phyloP scores from a whole-genome alignment of 2,888 invertebrate species.

The Parnassius smintheus region DNA sequence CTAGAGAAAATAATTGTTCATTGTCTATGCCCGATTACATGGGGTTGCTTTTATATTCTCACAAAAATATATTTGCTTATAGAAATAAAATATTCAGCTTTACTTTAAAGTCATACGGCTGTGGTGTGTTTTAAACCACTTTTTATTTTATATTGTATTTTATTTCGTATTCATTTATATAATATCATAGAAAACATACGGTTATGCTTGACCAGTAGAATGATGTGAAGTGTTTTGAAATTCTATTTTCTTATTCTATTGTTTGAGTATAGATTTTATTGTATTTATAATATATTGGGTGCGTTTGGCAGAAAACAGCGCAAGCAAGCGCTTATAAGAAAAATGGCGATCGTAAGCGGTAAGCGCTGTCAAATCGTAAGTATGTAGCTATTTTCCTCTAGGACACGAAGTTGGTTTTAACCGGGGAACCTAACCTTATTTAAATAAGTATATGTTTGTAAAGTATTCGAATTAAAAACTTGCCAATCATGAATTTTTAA shows the following conservation, averaged over 20 bases:
- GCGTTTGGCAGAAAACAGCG: too few relatives aligned
- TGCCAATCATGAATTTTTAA: too few relatives aligned
- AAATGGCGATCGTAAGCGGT: too few relatives aligned
- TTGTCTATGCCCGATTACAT: slow-evolving; percentile 51
- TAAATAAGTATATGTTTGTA: too few relatives aligned
- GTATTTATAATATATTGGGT: too few relatives aligned
- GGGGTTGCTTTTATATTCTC: slow-evolving; percentile 43
- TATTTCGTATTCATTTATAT: slow-evolving; percentile 10
- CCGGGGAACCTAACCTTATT: too few relatives aligned
- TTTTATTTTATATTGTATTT: slow-evolving; percentile 4
- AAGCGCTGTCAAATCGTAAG: too few relatives aligned
- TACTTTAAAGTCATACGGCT: slow-evolving; percentile 10
- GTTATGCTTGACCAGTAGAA: slow-evolving; percentile 21
- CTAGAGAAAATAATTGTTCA: slow-evolving; percentile 45
- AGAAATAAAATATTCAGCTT: slow-evolving; percentile 5
- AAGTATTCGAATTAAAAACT: too few relatives aligned
- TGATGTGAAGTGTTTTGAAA: slow-evolving; percentile 8
- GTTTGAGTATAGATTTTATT: neutral
- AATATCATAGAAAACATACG: slow-evolving; percentile 22
- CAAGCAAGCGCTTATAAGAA: too few relatives aligned
- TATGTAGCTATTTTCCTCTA: too few relatives aligned
- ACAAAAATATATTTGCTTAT: slow-evolving; percentile 27
- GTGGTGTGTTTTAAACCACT: neutral
- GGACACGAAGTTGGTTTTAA: too few relatives aligned
- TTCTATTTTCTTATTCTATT: slow-evolving; percentile 8